A percentile compares a stretch with the other conserved stretches of the same genome.
Evolutionary conservation across 2,888 invertebrate genomes (phyloP).

Genomic region (Uropetala carovei): DNA sequence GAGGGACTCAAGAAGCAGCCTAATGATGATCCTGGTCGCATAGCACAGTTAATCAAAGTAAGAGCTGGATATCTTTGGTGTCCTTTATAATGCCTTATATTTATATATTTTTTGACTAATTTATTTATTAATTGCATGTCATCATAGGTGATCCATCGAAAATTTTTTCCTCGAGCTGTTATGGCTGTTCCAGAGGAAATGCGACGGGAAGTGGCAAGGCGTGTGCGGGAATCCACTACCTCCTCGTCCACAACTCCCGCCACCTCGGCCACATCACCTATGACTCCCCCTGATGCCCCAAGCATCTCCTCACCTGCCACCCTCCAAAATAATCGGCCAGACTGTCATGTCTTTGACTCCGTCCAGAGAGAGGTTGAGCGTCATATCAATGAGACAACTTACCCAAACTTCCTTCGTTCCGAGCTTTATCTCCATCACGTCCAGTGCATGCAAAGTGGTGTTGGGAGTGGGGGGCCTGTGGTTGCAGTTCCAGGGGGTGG

Average conservation of each 20-base stretch:
- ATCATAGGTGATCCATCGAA: constrained; percentile 73
- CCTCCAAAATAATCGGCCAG: constrained; percentile 75
- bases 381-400: constrained; percentile 90
- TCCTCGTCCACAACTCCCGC: constrained; percentile 56
- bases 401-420: constrained; percentile 94
- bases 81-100: neutral
- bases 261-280: constrained; percentile 52
- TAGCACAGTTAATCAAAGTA: constrained; percentile 87
- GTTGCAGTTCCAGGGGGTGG: constrained; percentile 54
- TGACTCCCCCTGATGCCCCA: constrained; percentile 52
- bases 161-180: constrained; percentile 70
- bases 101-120: neutral
- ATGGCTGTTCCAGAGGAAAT: constrained; percentile 58
- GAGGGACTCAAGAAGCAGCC: constrained; percentile 89
- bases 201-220: constrained; percentile 65
- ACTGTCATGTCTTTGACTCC: constrained; percentile 89
- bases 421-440: constrained; percentile 93
- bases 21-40: constrained; percentile 82
- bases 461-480: constrained; percentile 52
- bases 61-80: constrained; percentile 71
- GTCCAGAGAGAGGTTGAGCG: constrained; percentile 90
- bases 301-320: constrained; percentile 32
- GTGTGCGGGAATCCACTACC: constrained; percentile 64
- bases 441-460: constrained; percentile 77
- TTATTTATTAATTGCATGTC: neutral